phyloP scores from a whole-genome alignment of 2,888 invertebrate species.

The Drosophila kanekoi region DNA sequence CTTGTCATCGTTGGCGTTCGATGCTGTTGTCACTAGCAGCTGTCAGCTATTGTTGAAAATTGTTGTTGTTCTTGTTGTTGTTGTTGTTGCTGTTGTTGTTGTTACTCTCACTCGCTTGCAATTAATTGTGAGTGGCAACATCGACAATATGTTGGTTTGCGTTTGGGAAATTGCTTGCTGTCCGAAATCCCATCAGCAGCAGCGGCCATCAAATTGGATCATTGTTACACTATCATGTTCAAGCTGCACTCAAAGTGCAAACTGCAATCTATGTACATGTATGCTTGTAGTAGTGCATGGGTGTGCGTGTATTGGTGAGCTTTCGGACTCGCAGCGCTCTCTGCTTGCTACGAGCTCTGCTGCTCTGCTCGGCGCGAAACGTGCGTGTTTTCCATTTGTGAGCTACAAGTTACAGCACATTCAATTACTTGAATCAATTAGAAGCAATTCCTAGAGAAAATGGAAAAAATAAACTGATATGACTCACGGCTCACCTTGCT shows the following conservation, averaged over 20 bases:
- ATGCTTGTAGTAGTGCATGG: not conserved
- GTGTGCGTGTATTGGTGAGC: conserved; percentile 2
- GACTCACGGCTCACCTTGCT: conserved; percentile 4
- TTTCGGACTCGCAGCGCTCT: not conserved
- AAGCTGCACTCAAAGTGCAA: not conserved
- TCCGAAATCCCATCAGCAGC: conserved; percentile 20
- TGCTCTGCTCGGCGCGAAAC: not conserved
- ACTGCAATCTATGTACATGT: not conserved
- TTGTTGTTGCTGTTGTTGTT: conserved; percentile 11
- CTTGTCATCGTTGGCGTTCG: conserved; percentile 24
- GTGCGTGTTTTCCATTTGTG: not conserved
- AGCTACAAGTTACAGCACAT: not conserved
- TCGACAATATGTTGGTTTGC: conserved; percentile 56
- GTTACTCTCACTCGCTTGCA: conserved; percentile 43
- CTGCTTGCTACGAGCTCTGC: not conserved
- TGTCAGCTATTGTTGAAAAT: conserved; percentile 32
- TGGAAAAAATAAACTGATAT: not conserved
- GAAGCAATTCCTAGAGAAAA: not conserved
- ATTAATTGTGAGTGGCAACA: conserved; percentile 55
- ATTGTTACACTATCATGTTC: conserved; percentile 12
- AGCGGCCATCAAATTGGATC: conserved; percentile 31
- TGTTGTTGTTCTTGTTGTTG: conserved; percentile 10
- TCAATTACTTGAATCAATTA: conserved; percentile 11
- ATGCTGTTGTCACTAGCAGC: conserved; percentile 30
- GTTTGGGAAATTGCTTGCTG: conserved; percentile 35